These are phyloP conservation scores for Amphipyra tragopoginis DNA, from an alignment of 2,888 invertebrate genomes.

Conservation along the genomic window DNA sequence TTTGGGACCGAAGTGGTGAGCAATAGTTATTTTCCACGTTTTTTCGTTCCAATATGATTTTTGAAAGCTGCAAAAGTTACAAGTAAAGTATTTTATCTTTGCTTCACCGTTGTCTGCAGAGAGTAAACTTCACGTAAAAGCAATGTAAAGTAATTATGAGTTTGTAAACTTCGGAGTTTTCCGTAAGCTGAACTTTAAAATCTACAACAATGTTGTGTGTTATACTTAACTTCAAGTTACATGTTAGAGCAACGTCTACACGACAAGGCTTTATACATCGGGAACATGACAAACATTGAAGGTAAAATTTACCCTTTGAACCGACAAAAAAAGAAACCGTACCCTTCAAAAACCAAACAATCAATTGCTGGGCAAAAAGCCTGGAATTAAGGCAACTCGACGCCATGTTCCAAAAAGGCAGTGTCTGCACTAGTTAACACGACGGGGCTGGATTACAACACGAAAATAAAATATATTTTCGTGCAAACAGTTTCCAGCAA, in stretches of 20 bases:
- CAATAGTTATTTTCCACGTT: conserved; percentile 6
- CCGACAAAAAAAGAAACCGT: background rate
- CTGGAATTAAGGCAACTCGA: conserved; percentile 74
- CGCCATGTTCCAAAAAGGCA: conserved; percentile 70
- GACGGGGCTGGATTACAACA: conserved; percentile 70
- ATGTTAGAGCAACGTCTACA: conserved; percentile 1
- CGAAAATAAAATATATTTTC: conserved; percentile 77
- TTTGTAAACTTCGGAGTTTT: conserved; percentile 31
- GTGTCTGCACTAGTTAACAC: conserved; percentile 76
- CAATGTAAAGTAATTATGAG: conserved; percentile 42
- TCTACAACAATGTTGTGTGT: conserved; percentile 18
- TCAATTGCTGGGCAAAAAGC: conserved; percentile 50
- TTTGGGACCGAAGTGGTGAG: conserved; percentile 27
- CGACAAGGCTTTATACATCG: too few relatives aligned
- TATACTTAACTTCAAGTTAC: conserved; percentile 3
- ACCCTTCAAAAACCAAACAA: conserved; percentile 41
- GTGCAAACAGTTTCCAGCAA: conserved; percentile 70
- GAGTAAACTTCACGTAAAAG: conserved; percentile 9
- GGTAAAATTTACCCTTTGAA: too few relatives aligned
- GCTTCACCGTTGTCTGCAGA: background rate
- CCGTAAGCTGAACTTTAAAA: conserved; percentile 26
- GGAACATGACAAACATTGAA: too few relatives aligned
- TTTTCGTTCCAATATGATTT: conserved; percentile 11
- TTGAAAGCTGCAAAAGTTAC: background rate
- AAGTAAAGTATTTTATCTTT: conserved; percentile 18